Evolutionary conservation across 1,140 invertebrate genomes (phyloP).

Genomic region (Drosophila auraria): DNA sequence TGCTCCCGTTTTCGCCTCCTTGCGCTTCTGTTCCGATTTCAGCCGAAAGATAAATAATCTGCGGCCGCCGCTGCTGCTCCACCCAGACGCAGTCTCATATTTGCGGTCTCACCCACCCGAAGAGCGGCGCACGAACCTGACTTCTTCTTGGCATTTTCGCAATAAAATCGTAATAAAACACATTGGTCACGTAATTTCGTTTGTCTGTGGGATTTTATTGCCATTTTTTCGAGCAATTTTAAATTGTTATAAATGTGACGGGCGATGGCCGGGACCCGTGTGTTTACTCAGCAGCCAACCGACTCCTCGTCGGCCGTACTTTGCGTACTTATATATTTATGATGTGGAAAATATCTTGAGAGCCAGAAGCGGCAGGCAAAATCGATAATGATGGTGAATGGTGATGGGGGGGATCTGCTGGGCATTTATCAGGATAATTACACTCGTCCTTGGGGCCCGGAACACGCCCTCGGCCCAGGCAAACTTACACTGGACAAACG

Average conservation of each 20-base stretch:
- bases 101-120: conserved; percentile 61
- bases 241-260: conserved; percentile 84
- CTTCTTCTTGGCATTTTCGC: conserved; percentile 81
- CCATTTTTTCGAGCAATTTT: conserved; percentile 83
- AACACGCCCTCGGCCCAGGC: conserved; percentile 37
- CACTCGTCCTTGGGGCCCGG: conserved; percentile 28
- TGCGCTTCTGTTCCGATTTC: conserved; percentile 79
- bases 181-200: conserved; percentile 85
- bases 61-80: conserved; percentile 47
- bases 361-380: conserved; percentile 41
- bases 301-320: conserved; percentile 17
- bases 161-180: conserved; percentile 85
- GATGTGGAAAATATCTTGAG: conserved; percentile 81
- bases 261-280: conserved; percentile 59
- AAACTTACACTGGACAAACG: conserved; percentile 69
- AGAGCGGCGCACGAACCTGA: conserved; percentile 43
- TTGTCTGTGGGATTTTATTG: conserved; percentile 85
- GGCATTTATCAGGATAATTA: conserved; percentile 70
- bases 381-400: conserved; percentile 65
- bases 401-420: conserved; percentile 34
- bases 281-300: conserved; percentile 57
- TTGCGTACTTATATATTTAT: conserved; percentile 78
- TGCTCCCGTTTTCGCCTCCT: conserved; percentile 43
- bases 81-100: conserved; percentile 75
- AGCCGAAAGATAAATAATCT: conserved; percentile 82